Percentiles rank a stretch among this genome's conserved stretches.
These are phyloP conservation scores for Netelia inedita DNA, from an alignment of 2,888 invertebrate genomes.

Conservation along the genomic window DNA sequence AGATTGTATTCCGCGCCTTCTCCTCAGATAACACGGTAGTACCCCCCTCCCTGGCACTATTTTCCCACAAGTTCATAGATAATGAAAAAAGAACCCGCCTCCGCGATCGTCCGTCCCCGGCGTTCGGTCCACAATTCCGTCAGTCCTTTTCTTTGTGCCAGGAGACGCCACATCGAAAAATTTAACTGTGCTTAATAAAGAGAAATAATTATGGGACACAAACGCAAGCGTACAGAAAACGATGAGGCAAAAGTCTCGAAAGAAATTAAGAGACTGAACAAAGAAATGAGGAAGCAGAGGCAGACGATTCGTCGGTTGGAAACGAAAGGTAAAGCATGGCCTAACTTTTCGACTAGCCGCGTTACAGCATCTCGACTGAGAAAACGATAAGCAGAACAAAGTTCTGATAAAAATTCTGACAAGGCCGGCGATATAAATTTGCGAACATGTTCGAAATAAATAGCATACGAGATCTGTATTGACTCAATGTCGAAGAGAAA, in stretches of 20 bases:
- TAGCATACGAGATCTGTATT: slow-evolving; percentile 9
- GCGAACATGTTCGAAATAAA: neutral
- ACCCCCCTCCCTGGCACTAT: too few relatives aligned
- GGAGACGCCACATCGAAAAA: too few relatives aligned
- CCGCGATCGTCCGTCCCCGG: too few relatives aligned
- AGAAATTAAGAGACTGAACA: slow-evolving; percentile 36
- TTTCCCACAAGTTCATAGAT: neutral
- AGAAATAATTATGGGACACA: slow-evolving; percentile 31
- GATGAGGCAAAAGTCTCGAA: slow-evolving; percentile 19
- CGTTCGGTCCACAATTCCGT: too few relatives aligned
- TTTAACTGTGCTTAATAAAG: too few relatives aligned
- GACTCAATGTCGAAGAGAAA: too few relatives aligned
- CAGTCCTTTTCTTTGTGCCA: too few relatives aligned
- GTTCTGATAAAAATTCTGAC: too few relatives aligned
- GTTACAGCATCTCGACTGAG: slow-evolving; percentile 13
- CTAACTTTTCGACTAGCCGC: slow-evolving; percentile 22
- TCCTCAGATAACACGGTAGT: too few relatives aligned
- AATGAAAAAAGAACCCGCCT: neutral
- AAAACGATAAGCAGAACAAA: too few relatives aligned
- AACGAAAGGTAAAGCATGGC: slow-evolving; percentile 36
- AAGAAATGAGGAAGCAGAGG: slow-evolving; percentile 33
- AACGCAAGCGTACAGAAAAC: slow-evolving; percentile 20
- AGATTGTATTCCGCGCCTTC: too few relatives aligned
- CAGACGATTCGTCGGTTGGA: slow-evolving; percentile 38
- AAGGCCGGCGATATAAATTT: too few relatives aligned